Base-by-base conservation (phyloP, 2,113 vertebrate genomes). In the Synodontis membranacea region DNA sequence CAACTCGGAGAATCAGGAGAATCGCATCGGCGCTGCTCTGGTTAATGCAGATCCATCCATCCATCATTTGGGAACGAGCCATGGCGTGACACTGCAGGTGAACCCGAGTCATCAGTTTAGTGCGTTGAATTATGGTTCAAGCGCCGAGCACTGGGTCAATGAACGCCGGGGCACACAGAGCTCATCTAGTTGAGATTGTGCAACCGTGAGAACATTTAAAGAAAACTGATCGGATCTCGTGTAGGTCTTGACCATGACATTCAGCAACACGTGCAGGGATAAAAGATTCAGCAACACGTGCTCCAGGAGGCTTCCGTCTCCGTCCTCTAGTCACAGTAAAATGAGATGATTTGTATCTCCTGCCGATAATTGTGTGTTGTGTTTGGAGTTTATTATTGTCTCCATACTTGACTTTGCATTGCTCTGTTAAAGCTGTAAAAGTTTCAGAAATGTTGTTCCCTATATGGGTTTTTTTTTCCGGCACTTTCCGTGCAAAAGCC, bases 81-180 rank as follows among this genome's bases (percentile, higher is more conserved):
- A 37, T 66, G n/a, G 28, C 39, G 76, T 79, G 76, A 68, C 62
- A 31, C 48, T 31, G 75, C 44, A 50, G 46, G 25, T 86, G 60
- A 79, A 86, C 23, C 23, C 31, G 34, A 39, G 46, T 54, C 25
- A 4, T 31, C 21, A 6, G 48, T 34, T 42, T 25, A 23, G 28
- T 68, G 78, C 58, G 62, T 58, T 52, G 34, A 52, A 56, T n/a
- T 52, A 44, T 25, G 46, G 25, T 44, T 70, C 34, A 37, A 2
- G 1, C 52, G 39, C 21, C 39, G 0, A 82, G 60, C 42, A 50
- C 12, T 48, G 12, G 14, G 72, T 86, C 60, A 25, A 0, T 56
- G 76, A 86, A n/a, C 48, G 19, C 85, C 25, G 48, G 76, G 58
- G 10, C 46, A 54, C 4, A 21, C 4, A 17, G 42, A 46, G 37